Evolutionary conservation across 2,113 vertebrate genomes (phyloP).

Genomic region (Typhlomys cinereus): DNA sequence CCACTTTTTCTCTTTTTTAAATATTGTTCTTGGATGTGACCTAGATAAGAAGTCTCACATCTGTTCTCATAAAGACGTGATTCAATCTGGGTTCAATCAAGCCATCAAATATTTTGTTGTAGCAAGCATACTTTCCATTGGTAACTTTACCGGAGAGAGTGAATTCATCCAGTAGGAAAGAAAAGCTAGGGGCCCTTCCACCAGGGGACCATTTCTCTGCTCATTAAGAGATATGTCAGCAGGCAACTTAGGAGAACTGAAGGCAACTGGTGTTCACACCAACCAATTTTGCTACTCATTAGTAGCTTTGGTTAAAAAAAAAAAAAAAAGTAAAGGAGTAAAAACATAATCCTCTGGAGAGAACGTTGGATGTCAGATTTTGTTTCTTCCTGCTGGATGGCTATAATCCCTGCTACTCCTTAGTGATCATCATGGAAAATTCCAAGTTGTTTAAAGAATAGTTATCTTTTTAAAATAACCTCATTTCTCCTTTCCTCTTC

Average conservation of each 20-base stretch:
- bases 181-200: not conserved
- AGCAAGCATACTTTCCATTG: not conserved
- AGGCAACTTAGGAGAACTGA: not conserved
- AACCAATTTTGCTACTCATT: conserved; percentile 5
- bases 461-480: not conserved
- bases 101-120: not conserved
- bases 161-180: not conserved
- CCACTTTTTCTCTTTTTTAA: not conserved
- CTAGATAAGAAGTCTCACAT: not conserved
- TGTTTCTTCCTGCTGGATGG: not conserved
- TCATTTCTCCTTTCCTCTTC: not conserved
- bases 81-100: not conserved
- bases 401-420: not conserved
- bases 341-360: not conserved
- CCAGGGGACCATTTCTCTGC: not conserved
- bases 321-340: not conserved
- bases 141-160: not conserved
- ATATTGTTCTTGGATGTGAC: not conserved
- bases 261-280: not conserved
- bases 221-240: not conserved
- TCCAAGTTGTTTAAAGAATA: not conserved
- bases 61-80: not conserved
- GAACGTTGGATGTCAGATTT: not conserved
- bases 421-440: not conserved
- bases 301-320: not conserved